These are phyloP conservation scores for Paedocypris micromegethes DNA, from an alignment of 2,797 vertebrate species.

Conservation along the genomic window DNA sequence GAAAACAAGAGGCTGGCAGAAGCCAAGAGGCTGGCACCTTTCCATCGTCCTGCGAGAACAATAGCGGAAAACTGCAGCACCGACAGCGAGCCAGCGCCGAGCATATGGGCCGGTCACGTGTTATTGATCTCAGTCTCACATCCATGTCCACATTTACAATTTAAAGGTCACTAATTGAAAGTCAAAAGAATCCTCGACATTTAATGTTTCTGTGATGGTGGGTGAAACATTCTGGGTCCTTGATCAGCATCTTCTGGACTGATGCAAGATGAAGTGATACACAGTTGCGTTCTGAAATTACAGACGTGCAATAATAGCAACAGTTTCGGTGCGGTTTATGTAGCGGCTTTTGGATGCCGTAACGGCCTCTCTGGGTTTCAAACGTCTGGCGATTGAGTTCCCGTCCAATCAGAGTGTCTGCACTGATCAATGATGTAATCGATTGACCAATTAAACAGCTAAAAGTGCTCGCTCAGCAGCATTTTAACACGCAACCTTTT, in stretches of 20 bases:
- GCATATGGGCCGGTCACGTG: not conserved
- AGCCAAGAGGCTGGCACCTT: constrained; percentile 4
- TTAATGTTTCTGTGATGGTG: constrained; percentile 5
- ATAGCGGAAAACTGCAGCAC: not conserved
- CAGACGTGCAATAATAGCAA: constrained; percentile 30
- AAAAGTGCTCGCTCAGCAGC: constrained; percentile 10
- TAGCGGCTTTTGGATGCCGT: constrained; percentile 12
- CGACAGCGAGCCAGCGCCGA: not conserved
- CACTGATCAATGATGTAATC: constrained; percentile 65
- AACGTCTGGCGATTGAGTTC: constrained; percentile 57
- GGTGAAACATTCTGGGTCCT: constrained; percentile 3
- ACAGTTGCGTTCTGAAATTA: constrained; percentile 60
- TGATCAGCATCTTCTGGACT: constrained; percentile 4
- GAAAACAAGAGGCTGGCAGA: constrained; percentile 32
- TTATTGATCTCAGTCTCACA: constrained; percentile 26
- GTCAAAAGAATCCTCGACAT: constrained; percentile 40
- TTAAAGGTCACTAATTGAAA: constrained; percentile 46
- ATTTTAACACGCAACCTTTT: not conserved
- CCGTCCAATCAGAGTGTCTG: constrained; percentile 52
- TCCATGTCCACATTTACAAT: constrained; percentile 14
- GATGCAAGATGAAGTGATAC: constrained; percentile 59
- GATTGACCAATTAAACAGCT: constrained; percentile 63
- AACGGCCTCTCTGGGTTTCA: constrained; percentile 46
- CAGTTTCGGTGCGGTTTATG: constrained; percentile 11
- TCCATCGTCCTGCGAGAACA: not conserved